These are phyloP conservation scores for Dione vanillae DNA, from an alignment of 2,888 invertebrate species.

Conservation along the genomic window DNA sequence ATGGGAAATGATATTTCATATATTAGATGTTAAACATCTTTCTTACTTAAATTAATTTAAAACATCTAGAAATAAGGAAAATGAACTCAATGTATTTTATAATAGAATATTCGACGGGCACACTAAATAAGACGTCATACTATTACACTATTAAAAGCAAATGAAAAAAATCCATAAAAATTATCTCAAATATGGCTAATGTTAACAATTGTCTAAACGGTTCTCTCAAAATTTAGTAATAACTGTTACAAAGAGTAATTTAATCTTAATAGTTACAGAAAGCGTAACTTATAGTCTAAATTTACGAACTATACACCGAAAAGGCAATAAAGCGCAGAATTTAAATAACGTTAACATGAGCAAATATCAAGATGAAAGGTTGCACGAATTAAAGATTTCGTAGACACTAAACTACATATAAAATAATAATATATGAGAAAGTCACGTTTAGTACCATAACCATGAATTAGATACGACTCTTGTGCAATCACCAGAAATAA, in stretches of 20 bases:
- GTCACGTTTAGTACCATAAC: constrained; percentile 22
- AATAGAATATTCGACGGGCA: neutral
- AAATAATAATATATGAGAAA: constrained; percentile 38
- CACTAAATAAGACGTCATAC: neutral
- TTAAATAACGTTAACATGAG: constrained; percentile 48
- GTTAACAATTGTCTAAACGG: neutral
- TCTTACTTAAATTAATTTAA: no score
- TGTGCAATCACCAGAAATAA: constrained; percentile 39
- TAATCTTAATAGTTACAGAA: constrained; percentile 55
- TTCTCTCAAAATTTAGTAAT: neutral
- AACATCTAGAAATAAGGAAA: no score
- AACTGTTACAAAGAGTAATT: constrained; percentile 21
- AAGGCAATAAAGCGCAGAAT: constrained; percentile 77
- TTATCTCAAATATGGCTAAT: neutral
- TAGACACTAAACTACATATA: constrained; percentile 1
- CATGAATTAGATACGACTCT: constrained; percentile 34
- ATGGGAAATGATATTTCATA: no score
- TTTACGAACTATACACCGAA: constrained; percentile 69
- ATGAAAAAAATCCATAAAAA: neutral
- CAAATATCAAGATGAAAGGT: constrained; percentile 22
- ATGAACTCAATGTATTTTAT: no score
- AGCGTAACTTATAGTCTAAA: constrained; percentile 72
- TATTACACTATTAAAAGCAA: neutral
- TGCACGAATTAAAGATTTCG: constrained; percentile 8
- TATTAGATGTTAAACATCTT: no score